Base-by-base conservation (phyloP, 2,113 vertebrate species). In the Candoia aspera region DNA sequence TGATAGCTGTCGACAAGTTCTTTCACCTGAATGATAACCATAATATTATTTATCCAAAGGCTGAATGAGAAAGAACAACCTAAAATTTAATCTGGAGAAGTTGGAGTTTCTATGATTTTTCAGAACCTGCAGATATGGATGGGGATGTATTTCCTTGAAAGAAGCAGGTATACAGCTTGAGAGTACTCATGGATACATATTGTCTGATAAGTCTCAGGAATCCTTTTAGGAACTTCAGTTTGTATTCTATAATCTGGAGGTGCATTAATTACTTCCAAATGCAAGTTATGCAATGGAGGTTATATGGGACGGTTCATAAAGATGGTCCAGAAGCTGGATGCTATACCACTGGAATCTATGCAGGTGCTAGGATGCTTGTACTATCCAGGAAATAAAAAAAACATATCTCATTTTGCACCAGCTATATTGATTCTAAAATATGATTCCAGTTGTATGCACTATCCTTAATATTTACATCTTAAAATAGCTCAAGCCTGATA, bases 21-120 rank as follows among this genome's bases (percentile, higher is more conserved):
- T 90, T 94, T 73, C 29, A 73, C 90, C 88, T 91, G 93, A 95
- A 92, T 93, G 86, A 54, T 46, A 92, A n/a, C 26, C 21, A 4
- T 53, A 90, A 90, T 87, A 84, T 84, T 3, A 92, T 33, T 89
- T 93, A 46, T 73, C 92, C n/a, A 54, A 83, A 19, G 23, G 10
- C 54, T 83, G 29, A n/a, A 68, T 68, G 29, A 13, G 1, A 68
- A n/a, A 68, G 49, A 24, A 2, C 26, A 68, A 68, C 26, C n/a
- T 54, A 57, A 55, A 37, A 24, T 57, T 58, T 90, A 84, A 8
- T 58, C 21, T 83, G 33, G 21, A 83, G 12, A 68, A 90, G 21
- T 23, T 42, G 29, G 11, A 5, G 11, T n/a, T 68, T n/a, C 26
- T n/a, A 11, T n/a, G 29, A n/a, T 64, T 68, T 68, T n/a, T 68